Conservation (phyloP, 2,888 invertebrate genomes). For the Anoplius nigerrimus region DNA sequence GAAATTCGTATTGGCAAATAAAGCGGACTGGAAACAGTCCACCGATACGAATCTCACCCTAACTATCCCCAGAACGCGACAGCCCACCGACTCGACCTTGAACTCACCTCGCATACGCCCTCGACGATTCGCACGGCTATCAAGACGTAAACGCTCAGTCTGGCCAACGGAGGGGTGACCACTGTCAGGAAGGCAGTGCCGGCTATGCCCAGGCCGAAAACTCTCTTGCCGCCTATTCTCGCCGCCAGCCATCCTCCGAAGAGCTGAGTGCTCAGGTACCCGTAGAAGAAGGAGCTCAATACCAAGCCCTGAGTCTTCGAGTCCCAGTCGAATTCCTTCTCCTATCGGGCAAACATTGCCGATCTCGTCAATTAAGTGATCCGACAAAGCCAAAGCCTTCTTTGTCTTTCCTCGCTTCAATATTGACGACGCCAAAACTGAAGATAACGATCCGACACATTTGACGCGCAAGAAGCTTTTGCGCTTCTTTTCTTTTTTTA, state of each 20-base stretch:
- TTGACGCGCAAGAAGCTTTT: no score
- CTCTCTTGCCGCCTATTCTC: slow-evolving; percentile 89
- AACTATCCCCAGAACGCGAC: no score
- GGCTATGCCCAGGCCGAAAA: slow-evolving; percentile 87
- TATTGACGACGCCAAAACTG: no score
- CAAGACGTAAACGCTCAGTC: slow-evolving; percentile 82
- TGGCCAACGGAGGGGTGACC: slow-evolving; percentile 86
- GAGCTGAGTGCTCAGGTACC: slow-evolving; percentile 89
- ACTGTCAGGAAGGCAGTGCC: slow-evolving; percentile 87
- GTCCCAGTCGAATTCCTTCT: slow-evolving; percentile 86
- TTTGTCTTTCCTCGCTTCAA: no score
- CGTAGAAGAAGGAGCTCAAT: slow-evolving; percentile 92
- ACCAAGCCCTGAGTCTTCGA: slow-evolving; percentile 86
- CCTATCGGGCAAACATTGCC: slow-evolving; percentile 36
- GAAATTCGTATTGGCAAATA: no score
- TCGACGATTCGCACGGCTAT: slow-evolving; percentile 85
- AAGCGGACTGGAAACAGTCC: no score
- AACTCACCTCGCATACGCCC: slow-evolving; percentile 86
- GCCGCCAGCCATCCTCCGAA: slow-evolving; percentile 90
- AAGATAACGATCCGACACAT: no score
- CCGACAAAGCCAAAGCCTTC: no score
- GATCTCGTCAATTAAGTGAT: no score
- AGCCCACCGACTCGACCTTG: no score
- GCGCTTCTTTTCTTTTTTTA: no score
- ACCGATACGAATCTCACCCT: no score